Evolutionary conservation across 2,888 invertebrate genomes (phyloP).

Genomic region (Alviniconcha strummeri): DNA sequence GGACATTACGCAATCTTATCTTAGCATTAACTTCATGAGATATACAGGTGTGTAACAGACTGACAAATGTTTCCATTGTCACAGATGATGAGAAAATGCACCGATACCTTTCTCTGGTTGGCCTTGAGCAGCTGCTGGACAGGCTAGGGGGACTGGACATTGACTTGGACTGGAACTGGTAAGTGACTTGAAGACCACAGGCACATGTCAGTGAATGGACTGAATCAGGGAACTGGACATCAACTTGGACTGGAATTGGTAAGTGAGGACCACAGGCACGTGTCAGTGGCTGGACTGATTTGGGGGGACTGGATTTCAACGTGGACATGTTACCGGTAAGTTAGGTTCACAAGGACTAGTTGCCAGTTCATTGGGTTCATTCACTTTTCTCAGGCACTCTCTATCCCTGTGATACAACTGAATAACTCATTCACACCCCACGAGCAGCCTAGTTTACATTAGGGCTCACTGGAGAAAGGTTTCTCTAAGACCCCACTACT

Average conservation of each 20-base stretch:
- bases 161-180: slow-evolving; percentile 75
- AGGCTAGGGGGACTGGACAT: slow-evolving; percentile 72
- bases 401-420: too few species aligned
- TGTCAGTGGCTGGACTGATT: slow-evolving; percentile 52
- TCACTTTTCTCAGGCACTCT: too few species aligned
- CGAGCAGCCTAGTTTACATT: too few species aligned
- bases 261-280: slow-evolving; percentile 23
- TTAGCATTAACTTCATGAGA: too few species aligned
- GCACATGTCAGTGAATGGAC: slow-evolving; percentile 38
- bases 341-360: too few species aligned
- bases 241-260: slow-evolving; percentile 75
- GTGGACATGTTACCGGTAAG: slow-evolving; percentile 49
- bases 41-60: too few species aligned
- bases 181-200: slow-evolving; percentile 26
- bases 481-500: too few species aligned
- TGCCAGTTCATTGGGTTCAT: too few species aligned
- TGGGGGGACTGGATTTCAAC: slow-evolving; percentile 70
- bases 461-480: too few species aligned
- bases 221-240: slow-evolving; percentile 72
- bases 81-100: slow-evolving; percentile 66
- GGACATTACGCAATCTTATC: too few species aligned
- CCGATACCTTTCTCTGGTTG: slow-evolving; percentile 67
- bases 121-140: slow-evolving; percentile 60
- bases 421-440: too few species aligned
- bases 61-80: slow-evolving; percentile 13